phyloP scores from a whole-genome alignment of 2,888 invertebrate species.

The Lucinisca nassula region DNA sequence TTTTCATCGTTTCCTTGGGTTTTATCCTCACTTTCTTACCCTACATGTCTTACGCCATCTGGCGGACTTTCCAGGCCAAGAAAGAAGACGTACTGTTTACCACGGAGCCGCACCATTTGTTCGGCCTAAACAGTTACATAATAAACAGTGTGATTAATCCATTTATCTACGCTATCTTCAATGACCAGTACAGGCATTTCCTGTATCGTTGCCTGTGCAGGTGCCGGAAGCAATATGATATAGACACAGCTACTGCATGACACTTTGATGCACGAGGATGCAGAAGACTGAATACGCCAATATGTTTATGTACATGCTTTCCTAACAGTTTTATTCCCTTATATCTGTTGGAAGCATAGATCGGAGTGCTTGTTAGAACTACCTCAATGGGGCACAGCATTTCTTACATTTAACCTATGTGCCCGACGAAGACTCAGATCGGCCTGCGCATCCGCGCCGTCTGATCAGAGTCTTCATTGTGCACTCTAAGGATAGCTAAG shows the following conservation, averaged over 20 bases:
- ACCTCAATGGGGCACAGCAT: too few species aligned
- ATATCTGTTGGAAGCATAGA: too few species aligned
- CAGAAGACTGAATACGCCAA: too few species aligned
- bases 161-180: neutral
- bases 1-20: neutral
- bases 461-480: too few species aligned
- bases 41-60: neutral
- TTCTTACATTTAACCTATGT: too few species aligned
- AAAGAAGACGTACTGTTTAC: neutral
- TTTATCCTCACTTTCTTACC: neutral
- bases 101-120: neutral
- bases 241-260: neutral
- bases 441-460: too few species aligned
- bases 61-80: neutral
- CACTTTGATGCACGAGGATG: too few species aligned
- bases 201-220: neutral
- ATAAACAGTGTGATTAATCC: neutral
- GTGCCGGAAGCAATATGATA: neutral
- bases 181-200: neutral
- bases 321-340: too few species aligned
- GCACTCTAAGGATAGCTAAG: too few species aligned
- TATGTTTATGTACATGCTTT: too few species aligned
- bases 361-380: too few species aligned
- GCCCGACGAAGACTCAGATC: too few species aligned
- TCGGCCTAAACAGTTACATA: neutral